phyloP scores from a whole-genome alignment of 2,797 vertebrate genomes.

The Gadopsis marmoratus region DNA sequence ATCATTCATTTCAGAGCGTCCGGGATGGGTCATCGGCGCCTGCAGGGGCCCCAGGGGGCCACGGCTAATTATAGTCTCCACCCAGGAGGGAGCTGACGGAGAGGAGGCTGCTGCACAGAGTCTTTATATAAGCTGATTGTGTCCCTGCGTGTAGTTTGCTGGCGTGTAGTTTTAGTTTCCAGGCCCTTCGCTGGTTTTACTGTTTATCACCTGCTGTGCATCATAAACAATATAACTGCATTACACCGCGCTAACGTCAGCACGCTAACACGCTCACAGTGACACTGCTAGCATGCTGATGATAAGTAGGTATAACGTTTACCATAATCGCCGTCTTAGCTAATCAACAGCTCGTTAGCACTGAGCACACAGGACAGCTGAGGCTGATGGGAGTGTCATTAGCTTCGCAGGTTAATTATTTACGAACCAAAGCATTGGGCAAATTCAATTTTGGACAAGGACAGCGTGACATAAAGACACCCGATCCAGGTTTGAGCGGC shows the following conservation, averaged over 20 bases:
- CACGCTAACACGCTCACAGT: neutral
- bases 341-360: neutral
- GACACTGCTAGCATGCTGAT: neutral
- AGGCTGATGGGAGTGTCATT: neutral
- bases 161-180: constrained; percentile 12
- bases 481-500: too few relatives aligned
- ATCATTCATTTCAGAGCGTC: constrained; percentile 70
- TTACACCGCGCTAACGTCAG: neutral
- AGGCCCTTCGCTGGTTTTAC: neutral
- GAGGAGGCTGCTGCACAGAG: constrained; percentile 36
- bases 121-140: neutral
- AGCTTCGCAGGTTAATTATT: neutral
- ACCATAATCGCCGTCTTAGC: neutral
- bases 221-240: neutral
- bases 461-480: too few relatives aligned
- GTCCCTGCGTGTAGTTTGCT: neutral
- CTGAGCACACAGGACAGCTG: neutral
- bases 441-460: too few relatives aligned
- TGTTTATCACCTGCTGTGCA: neutral
- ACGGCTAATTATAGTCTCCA: constrained; percentile 69
- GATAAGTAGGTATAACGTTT: neutral
- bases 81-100: constrained; percentile 56
- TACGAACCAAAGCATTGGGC: too few relatives aligned
- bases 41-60: constrained; percentile 51
- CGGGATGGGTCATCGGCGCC: constrained; percentile 60